A percentile compares a stretch with the other conserved stretches of the same genome.
phyloP scores from a whole-genome alignment of 1,140 invertebrate genomes.

The Triops cancriformis region DNA sequence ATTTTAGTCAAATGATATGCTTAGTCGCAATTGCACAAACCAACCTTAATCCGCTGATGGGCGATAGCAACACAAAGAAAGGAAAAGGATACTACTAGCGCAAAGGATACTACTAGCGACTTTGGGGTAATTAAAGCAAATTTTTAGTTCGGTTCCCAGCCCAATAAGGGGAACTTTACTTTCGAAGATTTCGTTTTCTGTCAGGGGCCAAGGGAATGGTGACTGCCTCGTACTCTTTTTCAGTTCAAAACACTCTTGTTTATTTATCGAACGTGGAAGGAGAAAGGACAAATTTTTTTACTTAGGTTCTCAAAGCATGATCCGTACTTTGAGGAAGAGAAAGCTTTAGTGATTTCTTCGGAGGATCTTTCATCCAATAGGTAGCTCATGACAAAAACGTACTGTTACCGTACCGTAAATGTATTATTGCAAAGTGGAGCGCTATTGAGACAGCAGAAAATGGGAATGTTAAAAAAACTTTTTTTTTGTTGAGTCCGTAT shows the following conservation, averaged over 20 bases:
- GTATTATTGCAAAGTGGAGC: not conserved
- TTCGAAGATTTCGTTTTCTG: slow-evolving; percentile 1
- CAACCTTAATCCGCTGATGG: not conserved
- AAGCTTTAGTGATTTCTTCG: not conserved
- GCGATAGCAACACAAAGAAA: too few species aligned
- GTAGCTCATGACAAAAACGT: not conserved
- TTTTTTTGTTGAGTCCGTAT: not conserved
- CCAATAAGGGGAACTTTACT: not conserved
- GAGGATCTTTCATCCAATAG: slow-evolving; percentile 8
- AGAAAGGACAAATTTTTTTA: not conserved
- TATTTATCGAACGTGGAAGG: not conserved
- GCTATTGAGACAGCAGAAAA: not conserved
- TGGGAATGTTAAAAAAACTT: not conserved
- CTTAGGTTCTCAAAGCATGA: too few species aligned
- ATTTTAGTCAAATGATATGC: not conserved
- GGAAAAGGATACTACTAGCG: too few species aligned
- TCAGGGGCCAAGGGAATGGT: slow-evolving; percentile 2
- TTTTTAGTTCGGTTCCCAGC: not conserved
- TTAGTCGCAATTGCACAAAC: not conserved
- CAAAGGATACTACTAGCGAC: too few species aligned
- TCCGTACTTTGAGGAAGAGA: not conserved
- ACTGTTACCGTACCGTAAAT: not conserved
- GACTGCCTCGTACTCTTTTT: not conserved
- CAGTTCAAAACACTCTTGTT: not conserved
- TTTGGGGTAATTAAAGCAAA: not conserved